A percentile compares a stretch with the other conserved stretches of the same genome.
Evolutionary conservation across 2,113 vertebrate species (phyloP).

Genomic region (Cervus canadensis): DNA sequence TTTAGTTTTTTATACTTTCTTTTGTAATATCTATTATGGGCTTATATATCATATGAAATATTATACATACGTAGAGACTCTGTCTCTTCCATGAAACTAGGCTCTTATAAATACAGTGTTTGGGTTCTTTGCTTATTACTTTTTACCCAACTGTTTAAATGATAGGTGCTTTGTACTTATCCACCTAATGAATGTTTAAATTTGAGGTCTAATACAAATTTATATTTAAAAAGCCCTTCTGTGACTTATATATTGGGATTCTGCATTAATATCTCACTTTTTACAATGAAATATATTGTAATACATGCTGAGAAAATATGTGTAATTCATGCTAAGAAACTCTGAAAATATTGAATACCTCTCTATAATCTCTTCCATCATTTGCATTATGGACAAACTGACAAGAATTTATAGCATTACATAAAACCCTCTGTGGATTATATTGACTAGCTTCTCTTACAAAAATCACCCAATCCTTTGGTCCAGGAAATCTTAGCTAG

Average conservation of each 20-base stretch:
- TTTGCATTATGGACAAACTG: background rate
- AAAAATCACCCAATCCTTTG: background rate
- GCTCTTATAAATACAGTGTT: background rate
- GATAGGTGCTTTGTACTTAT: background rate
- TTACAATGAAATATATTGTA: background rate
- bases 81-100: background rate
- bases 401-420: background rate
- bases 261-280: background rate
- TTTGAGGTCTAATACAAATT: background rate
- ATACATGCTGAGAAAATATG: background rate
- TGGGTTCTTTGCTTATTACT: background rate
- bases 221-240: background rate
- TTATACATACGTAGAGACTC: background rate
- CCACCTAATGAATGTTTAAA: background rate
- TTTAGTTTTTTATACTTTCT: background rate
- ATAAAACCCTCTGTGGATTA: background rate
- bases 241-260: background rate
- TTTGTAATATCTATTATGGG: background rate
- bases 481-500: background rate
- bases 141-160: background rate
- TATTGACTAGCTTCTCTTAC: background rate
- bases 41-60: background rate
- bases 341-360: background rate
- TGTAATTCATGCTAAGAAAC: background rate
- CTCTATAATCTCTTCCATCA: background rate